These are phyloP conservation scores for Mesaphorura yosii DNA, from an alignment of 1,140 invertebrate species.

Conservation along the genomic window DNA sequence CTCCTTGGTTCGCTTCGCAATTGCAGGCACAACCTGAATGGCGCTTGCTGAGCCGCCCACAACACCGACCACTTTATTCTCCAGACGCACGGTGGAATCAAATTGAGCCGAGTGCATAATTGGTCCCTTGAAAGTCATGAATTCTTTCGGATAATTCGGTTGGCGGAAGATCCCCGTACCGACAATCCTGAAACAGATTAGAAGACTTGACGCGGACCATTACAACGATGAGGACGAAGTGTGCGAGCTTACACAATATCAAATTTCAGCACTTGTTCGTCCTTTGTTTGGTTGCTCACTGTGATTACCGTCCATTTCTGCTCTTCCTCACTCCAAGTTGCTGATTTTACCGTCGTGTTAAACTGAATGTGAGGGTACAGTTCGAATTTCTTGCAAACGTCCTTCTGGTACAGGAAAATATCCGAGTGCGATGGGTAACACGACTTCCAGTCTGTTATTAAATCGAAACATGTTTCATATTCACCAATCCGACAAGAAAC, in stretches of 20 bases:
- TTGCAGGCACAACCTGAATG: constrained; percentile 20
- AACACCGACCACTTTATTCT: constrained; percentile 17
- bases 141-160: constrained; percentile 21
- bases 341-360: constrained; percentile 8
- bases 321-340: constrained; percentile 12
- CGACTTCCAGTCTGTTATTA: constrained; percentile 18
- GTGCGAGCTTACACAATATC: constrained; percentile 13
- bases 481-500: too few species aligned
- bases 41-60: constrained; percentile 20
- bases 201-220: background rate
- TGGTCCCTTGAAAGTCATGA: constrained; percentile 7
- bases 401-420: constrained; percentile 18
- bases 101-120: constrained; percentile 17
- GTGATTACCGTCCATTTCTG: constrained; percentile 14
- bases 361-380: constrained; percentile 15
- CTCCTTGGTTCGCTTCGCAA: constrained; percentile 13
- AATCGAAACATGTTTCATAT: background rate
- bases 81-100: constrained; percentile 10
- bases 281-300: background rate
- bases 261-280: background rate
- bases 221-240: background rate
- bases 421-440: constrained; percentile 14
- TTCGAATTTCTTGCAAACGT: constrained; percentile 9
- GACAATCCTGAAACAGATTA: constrained; percentile 8
- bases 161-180: constrained; percentile 9